Evolutionary conservation across 2,888 invertebrate genomes (phyloP).

Genomic region (Agriotes lineatus): DNA sequence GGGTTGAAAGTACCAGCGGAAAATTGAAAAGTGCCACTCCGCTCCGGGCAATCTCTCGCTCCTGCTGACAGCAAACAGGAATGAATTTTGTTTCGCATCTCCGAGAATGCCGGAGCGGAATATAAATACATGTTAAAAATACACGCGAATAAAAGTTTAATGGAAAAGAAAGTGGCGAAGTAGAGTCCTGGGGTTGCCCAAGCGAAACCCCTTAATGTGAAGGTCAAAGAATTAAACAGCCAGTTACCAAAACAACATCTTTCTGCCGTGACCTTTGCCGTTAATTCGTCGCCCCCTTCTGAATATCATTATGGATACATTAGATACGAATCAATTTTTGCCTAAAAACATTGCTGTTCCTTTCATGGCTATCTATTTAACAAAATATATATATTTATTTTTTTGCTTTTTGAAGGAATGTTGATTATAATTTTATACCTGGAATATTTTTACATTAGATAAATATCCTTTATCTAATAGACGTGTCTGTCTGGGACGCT

Average conservation of each 20-base stretch:
- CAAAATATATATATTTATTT: too few species aligned
- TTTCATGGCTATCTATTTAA: too few species aligned
- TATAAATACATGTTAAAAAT: background rate
- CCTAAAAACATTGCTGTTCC: too few species aligned
- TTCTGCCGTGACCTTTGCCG: background rate
- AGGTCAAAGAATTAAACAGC: slow-evolving; percentile 12
- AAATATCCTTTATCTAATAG: too few species aligned
- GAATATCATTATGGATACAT: too few species aligned
- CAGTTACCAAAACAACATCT: background rate
- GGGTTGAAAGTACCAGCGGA: background rate
- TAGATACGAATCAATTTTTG: too few species aligned
- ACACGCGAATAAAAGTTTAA: slow-evolving; percentile 1
- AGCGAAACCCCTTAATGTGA: slow-evolving; percentile 5
- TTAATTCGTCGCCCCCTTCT: too few species aligned
- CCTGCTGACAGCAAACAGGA: background rate
- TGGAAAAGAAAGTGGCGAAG: slow-evolving; percentile 2
- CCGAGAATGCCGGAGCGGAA: background rate
- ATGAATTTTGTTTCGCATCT: background rate
- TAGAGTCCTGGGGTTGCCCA: slow-evolving; percentile 4
- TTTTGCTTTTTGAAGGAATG: too few species aligned
- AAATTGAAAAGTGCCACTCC: slow-evolving; percentile 11
- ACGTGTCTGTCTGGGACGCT: too few species aligned
- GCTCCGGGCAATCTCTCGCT: background rate
- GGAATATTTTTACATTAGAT: too few species aligned
- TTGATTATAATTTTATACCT: too few species aligned